Percentiles rank a stretch among this genome's conserved stretches.
Evolutionary conservation across 2,797 vertebrate species (phyloP).

Genomic region (Onychomys leucogaster): DNA sequence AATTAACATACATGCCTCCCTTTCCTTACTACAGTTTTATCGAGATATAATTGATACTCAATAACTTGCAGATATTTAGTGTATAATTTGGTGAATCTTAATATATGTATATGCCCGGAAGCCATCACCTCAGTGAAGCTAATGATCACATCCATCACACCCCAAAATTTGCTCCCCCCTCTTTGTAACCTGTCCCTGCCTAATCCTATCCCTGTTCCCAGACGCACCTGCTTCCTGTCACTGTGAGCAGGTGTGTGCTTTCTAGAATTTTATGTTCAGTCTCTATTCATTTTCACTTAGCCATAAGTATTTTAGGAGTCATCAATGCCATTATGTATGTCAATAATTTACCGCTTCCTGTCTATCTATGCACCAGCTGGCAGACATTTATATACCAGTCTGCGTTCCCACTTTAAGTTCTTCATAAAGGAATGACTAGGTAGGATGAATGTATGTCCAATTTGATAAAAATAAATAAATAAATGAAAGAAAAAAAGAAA

Average conservation of each 20-base stretch:
- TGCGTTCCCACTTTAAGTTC: neutral
- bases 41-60: neutral
- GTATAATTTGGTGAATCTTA: neutral
- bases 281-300: neutral
- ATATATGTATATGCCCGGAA: neutral
- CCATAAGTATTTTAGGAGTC: neutral
- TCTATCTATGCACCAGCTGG: neutral
- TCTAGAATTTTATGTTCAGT: neutral
- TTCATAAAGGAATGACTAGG: neutral
- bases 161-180: neutral
- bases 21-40: neutral
- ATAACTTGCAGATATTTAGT: neutral
- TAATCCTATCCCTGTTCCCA: neutral
- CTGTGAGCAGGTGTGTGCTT: neutral
- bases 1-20: neutral
- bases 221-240: neutral
- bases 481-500: neutral
- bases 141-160: neutral
- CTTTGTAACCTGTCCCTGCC: neutral
- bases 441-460: no score
- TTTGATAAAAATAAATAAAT: neutral
- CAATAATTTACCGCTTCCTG: neutral
- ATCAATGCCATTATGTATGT: neutral
- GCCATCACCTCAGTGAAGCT: neutral
- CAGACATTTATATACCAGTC: neutral